Evolutionary conservation across 2,113 vertebrate genomes (phyloP).

Genomic region (Poeciliopsis prolifica): DNA sequence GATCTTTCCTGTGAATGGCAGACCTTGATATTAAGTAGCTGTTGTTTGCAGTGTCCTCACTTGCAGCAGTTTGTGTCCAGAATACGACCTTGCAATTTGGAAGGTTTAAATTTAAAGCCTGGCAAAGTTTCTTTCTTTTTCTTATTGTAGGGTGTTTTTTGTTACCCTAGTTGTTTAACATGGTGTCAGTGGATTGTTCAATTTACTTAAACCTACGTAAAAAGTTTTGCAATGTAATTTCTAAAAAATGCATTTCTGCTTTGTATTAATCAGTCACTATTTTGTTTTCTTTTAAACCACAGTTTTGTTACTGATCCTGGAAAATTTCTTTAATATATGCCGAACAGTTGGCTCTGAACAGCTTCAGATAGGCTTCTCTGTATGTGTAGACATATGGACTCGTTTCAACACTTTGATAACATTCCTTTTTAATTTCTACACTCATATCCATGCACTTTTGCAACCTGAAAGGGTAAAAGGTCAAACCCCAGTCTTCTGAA

Average conservation of each 20-base stretch:
- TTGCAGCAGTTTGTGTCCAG: slow-evolving; percentile 59
- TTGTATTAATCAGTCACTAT: neutral
- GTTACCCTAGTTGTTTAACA: neutral
- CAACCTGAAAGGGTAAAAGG: neutral
- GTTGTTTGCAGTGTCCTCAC: slow-evolving; percentile 63
- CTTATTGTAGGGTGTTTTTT: neutral
- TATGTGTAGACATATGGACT: too few species aligned
- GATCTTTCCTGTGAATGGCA: slow-evolving; percentile 68
- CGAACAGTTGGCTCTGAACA: neutral
- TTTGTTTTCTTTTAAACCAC: neutral
- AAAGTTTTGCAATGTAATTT: neutral
- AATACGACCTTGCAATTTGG: slow-evolving; percentile 70
- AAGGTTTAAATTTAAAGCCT: neutral
- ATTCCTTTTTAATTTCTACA: neutral
- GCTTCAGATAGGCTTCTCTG: neutral
- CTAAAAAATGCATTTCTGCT: neutral
- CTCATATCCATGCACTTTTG: neutral
- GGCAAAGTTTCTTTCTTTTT: neutral
- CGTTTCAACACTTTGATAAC: too few species aligned
- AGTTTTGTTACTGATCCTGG: neutral
- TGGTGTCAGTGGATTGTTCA: too few species aligned
- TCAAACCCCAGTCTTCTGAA: neutral
- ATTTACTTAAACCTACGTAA: too few species aligned
- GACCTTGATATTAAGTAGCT: slow-evolving; percentile 61
- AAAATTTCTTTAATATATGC: too few species aligned